A percentile compares a stretch with the other conserved stretches of the same genome.
These are phyloP conservation scores for Temnothorax unifasciatus DNA, from an alignment of 2,888 invertebrate genomes.

Conservation along the genomic window DNA sequence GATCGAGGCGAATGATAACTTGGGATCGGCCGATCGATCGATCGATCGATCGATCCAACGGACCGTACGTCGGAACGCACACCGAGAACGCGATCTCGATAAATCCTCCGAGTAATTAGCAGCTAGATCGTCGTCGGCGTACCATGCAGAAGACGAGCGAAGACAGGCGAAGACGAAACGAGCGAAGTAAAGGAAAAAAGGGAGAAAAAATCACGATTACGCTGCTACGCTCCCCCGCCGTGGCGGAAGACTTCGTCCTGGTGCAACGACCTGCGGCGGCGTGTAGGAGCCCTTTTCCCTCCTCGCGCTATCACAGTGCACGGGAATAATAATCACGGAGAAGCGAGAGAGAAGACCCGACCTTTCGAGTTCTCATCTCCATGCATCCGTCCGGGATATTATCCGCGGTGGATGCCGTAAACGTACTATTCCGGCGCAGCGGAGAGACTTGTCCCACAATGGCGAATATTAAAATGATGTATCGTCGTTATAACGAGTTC, in stretches of 20 bases:
- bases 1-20: constrained; percentile 62
- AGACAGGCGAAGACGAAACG: constrained; percentile 41
- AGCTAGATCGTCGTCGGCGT: constrained; percentile 58
- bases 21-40: constrained; percentile 49
- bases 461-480: constrained; percentile 45
- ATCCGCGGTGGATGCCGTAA: constrained; percentile 43
- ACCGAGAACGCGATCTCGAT: constrained; percentile 57
- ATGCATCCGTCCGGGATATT: constrained; percentile 48
- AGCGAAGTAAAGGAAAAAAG: constrained; percentile 59
- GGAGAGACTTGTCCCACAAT: constrained; percentile 44
- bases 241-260: constrained; percentile 58
- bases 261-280: constrained; percentile 73
- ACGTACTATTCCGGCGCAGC: constrained; percentile 35
- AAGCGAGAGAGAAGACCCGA: constrained; percentile 58
- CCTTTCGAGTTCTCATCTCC: constrained; percentile 55
- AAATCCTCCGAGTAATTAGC: constrained; percentile 72
- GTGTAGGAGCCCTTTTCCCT: constrained; percentile 67
- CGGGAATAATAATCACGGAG: constrained; percentile 67
- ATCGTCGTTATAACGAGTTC: constrained; percentile 44
- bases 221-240: constrained; percentile 54
- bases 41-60: constrained; percentile 47
- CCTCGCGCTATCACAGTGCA: constrained; percentile 61
- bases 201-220: constrained; percentile 69
- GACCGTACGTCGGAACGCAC: constrained; percentile 15
- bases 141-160: constrained; percentile 31